Conservation (phyloP, 2,797 vertebrate genomes). For the Adrianichthys oophorus region DNA sequence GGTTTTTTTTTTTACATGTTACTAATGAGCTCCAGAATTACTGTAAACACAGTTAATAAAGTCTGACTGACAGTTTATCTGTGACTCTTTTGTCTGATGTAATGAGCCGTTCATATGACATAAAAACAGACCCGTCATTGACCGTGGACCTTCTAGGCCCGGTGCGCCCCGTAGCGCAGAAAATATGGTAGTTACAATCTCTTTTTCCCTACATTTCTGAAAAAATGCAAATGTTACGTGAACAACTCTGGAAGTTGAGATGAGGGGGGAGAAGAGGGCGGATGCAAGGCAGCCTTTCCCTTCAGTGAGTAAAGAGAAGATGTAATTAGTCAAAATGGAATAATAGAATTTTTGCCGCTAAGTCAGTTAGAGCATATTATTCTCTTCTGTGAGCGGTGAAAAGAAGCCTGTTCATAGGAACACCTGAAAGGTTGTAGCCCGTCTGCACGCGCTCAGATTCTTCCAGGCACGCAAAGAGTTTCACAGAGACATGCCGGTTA, state of each 20-base stretch:
- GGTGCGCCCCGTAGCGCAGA: too few species aligned
- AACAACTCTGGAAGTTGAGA: slow-evolving; percentile 16
- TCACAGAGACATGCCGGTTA: slow-evolving; percentile 3
- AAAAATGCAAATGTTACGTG: slow-evolving; percentile 27
- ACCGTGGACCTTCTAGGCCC: too few species aligned
- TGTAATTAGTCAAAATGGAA: slow-evolving; percentile 68
- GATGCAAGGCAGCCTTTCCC: slow-evolving; percentile 21
- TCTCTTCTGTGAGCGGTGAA: slow-evolving; percentile 46
- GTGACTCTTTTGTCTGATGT: too few species aligned
- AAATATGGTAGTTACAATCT: too few species aligned
- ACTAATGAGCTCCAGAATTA: too few species aligned
- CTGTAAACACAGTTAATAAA: too few species aligned
- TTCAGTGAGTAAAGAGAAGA: slow-evolving; percentile 42
- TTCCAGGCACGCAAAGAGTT: not conserved
- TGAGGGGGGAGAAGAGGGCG: not conserved
- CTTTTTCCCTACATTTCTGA: slow-evolving; percentile 3
- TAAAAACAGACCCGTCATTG: too few species aligned
- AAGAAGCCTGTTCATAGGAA: slow-evolving; percentile 58
- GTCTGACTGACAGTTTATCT: too few species aligned
- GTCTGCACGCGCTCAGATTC: slow-evolving; percentile 1
- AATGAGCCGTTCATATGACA: too few species aligned
- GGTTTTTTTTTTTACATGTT: too few species aligned
- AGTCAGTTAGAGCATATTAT: slow-evolving; percentile 55
- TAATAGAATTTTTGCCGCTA: slow-evolving; percentile 75
- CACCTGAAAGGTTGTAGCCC: slow-evolving; percentile 59